Evolutionary conservation across 1,140 invertebrate species (phyloP), one percentile per base, ranked within the genome.

Genomic region (Hyles vespertilio): DNA sequence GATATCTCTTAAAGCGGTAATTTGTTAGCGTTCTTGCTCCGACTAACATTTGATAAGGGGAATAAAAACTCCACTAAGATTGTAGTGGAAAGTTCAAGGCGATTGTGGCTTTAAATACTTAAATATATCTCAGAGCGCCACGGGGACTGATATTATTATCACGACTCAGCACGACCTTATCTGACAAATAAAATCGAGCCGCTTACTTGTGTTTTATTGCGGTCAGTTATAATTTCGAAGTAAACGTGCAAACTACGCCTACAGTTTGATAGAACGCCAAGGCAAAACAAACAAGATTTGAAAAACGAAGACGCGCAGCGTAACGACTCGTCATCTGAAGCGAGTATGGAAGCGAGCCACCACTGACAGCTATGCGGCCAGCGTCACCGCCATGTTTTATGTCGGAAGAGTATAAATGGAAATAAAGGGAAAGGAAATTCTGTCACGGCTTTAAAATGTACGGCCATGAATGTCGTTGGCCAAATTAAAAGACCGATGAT

Each of bases 1-100:
- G 69, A 67, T 82, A 86, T 81, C 78, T 82, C 63, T 75, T 76
- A 73, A 77, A 82, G 76, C 61, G 70, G 79, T 83, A 79, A 86
- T 80, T 86, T 86, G 81, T 80, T 79, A 73, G 62, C 70, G 67
- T 73, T 74, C 73, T 65, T 68, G 65, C 62, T 65, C 61, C 58
- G 65, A 62, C 63, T 65, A 51, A 58, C 64, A 59, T 59, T 52
- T 74, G 76, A 78, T 78, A 78, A 75, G 52, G 60, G 58, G 45
- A 67, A 66, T 67, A 63, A 67, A 69, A 69, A 68, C 43, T 44
- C 12, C 49, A 46, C 52, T 51, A 61, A 5, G 36, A 40, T 40
- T 40, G 36, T 40, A 8, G 56, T 49, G 45, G 45, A 56, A 69
- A 63, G 63, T 62, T 69, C 57, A 62, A 65, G 57, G 58, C 51